Evolutionary conservation across 2,888 invertebrate genomes (phyloP).

Genomic region (Pimpla rufipes): DNA sequence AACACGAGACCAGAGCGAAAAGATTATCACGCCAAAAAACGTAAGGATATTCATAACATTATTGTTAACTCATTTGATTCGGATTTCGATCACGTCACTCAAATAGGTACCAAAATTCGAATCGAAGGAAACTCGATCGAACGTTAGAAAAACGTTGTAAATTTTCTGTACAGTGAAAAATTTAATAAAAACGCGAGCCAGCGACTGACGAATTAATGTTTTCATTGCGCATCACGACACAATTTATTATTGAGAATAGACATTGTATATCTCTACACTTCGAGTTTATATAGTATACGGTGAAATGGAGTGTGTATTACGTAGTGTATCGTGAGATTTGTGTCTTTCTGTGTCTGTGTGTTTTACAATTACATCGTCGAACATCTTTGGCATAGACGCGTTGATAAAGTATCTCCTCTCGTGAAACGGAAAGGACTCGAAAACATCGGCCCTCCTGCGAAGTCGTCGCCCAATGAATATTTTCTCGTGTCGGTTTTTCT

Average conservation of each 20-base stretch:
- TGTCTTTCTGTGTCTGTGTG: constrained; percentile 35
- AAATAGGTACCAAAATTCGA: too few species aligned
- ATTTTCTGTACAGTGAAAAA: not conserved
- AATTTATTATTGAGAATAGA: constrained; percentile 79
- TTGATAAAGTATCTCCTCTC: constrained; percentile 69
- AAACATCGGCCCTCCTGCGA: constrained; percentile 31
- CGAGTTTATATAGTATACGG: constrained; percentile 75
- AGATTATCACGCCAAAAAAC: too few species aligned
- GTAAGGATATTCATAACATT: too few species aligned
- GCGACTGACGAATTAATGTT: not conserved
- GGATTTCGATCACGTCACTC: too few species aligned
- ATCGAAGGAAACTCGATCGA: too few species aligned
- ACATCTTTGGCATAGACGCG: constrained; percentile 83
- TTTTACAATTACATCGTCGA: constrained; percentile 78
- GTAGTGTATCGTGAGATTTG: constrained; percentile 40
- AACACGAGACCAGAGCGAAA: too few species aligned
- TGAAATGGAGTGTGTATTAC: constrained; percentile 52
- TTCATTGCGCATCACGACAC: constrained; percentile 72
- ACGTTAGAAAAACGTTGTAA: too few species aligned
- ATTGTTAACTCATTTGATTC: too few species aligned
- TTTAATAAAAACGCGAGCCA: not conserved
- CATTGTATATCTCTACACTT: constrained; percentile 79
- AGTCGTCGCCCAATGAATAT: constrained; percentile 36
- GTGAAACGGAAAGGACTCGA: constrained; percentile 48
- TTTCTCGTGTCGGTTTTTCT: constrained; percentile 33